These are phyloP conservation scores for Drosophila kambysellisi DNA, from an alignment of 2,888 invertebrate genomes.

Conservation along the genomic window DNA sequence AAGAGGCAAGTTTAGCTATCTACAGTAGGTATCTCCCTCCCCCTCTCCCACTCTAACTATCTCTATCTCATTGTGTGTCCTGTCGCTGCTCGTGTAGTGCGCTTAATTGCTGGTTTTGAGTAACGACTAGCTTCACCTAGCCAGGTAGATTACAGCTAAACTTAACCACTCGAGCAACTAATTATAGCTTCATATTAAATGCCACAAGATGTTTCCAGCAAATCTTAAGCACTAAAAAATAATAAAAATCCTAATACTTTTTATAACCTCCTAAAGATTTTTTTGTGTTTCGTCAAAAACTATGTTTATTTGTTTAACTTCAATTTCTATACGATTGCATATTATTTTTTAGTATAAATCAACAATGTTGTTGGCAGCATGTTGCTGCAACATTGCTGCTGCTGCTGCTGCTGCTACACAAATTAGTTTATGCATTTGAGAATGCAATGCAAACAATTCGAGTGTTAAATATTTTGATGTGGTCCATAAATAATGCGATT, in stretches of 20 bases:
- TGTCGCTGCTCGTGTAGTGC: conserved; percentile 27
- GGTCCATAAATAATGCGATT: conserved; percentile 60
- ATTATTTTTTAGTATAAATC: conserved; percentile 3
- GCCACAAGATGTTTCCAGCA: neutral
- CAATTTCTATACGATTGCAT: neutral
- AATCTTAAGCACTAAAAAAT: neutral
- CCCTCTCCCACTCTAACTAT: conserved; percentile 20
- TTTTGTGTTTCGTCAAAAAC: neutral
- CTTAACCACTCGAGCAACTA: neutral
- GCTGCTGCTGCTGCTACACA: conserved; percentile 1
- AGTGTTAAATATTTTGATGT: conserved; percentile 22
- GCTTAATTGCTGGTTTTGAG: conserved; percentile 61
- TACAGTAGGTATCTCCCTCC: conserved; percentile 11
- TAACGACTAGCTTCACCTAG: conserved; percentile 11
- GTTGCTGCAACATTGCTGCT: conserved; percentile 44
- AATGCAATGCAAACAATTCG: conserved; percentile 45
- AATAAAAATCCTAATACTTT: neutral
- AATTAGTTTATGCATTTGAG: conserved; percentile 49
- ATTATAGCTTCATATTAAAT: neutral
- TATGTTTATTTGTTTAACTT: conserved; percentile 12
- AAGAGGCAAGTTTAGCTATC: conserved; percentile 29
- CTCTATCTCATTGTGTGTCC: neutral
- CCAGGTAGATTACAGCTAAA: conserved; percentile 2
- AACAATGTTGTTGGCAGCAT: conserved; percentile 20
- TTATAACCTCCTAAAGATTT: neutral